phyloP scores from a whole-genome alignment of 2,888 invertebrate genomes.

The Steinernema hermaphroditum region DNA sequence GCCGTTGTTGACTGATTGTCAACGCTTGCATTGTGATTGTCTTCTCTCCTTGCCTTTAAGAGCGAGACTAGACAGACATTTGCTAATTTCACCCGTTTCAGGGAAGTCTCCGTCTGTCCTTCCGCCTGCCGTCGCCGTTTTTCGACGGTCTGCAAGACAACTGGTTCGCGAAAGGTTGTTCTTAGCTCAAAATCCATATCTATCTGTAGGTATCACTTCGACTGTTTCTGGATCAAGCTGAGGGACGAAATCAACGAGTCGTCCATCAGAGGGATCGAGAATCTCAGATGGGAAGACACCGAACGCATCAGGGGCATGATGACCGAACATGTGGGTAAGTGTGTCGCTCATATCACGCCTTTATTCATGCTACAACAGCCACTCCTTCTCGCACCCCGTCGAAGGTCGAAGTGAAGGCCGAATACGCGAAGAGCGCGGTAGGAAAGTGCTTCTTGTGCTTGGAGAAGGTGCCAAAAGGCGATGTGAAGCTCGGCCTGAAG shows the following conservation, averaged over 20 bases:
- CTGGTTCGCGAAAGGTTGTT: too few species aligned
- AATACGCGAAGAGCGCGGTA: conserved; percentile 41
- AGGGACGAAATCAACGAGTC: conserved; percentile 56
- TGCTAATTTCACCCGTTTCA: conserved; percentile 34
- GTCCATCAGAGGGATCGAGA: conserved; percentile 68
- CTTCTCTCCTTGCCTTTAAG: neutral
- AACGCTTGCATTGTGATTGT: too few species aligned
- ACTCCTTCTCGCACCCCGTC: conserved; percentile 20
- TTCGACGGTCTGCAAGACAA: conserved; percentile 61
- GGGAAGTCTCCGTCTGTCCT: conserved; percentile 50
- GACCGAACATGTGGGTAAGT: conserved; percentile 36
- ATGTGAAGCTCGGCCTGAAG: conserved; percentile 40
- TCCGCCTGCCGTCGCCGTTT: conserved; percentile 45
- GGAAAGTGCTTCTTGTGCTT: conserved; percentile 55
- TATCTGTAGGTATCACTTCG: conserved; percentile 67
- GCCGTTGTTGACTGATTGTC: too few species aligned
- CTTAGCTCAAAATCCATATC: too few species aligned
- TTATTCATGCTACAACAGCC: neutral
- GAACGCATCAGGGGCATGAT: conserved; percentile 68
- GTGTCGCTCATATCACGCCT: neutral
- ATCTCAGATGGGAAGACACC: conserved; percentile 70
- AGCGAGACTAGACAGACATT: too few species aligned
- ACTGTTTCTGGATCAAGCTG: conserved; percentile 68
- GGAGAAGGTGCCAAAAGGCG: conserved; percentile 42
- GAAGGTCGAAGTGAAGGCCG: conserved; percentile 35